These are phyloP conservation scores for Drosophila mercatorum DNA, from an alignment of 2,888 invertebrate genomes.

Conservation along the genomic window DNA sequence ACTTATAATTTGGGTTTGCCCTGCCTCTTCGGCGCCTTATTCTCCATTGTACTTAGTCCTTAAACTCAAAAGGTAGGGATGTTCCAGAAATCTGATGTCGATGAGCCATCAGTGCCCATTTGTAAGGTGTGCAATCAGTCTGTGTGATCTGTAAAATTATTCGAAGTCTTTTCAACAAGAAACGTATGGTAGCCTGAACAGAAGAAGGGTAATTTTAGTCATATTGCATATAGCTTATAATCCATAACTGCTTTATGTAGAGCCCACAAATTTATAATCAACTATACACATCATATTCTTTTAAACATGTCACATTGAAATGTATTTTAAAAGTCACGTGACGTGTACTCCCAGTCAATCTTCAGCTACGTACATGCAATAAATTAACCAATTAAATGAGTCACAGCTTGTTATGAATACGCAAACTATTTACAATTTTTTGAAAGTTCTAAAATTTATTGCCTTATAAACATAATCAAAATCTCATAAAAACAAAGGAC, in stretches of 20 bases:
- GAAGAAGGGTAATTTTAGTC: slow-evolving; percentile 19
- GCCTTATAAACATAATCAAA: slow-evolving; percentile 75
- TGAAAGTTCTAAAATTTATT: slow-evolving; percentile 66
- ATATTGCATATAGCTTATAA: slow-evolving; percentile 6
- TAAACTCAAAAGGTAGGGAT: background rate
- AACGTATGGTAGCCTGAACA: background rate
- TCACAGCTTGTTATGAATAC: slow-evolving; percentile 43
- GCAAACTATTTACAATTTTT: slow-evolving; percentile 40
- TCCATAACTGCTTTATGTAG: slow-evolving; percentile 46
- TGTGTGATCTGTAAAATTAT: slow-evolving; percentile 59
- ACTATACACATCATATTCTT: slow-evolving; percentile 26
- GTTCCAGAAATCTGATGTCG: slow-evolving; percentile 7
- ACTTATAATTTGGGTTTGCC: slow-evolving; percentile 49
- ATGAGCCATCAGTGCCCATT: slow-evolving; percentile 10
- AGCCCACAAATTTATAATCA: slow-evolving; percentile 20
- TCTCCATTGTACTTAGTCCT: slow-evolving; percentile 1
- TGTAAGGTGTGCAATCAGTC: slow-evolving; percentile 69
- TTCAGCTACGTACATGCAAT: slow-evolving; percentile 28
- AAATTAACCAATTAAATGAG: slow-evolving; percentile 60
- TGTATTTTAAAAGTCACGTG: background rate
- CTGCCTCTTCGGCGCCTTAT: background rate
- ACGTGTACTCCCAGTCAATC: background rate
- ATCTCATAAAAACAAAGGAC: slow-evolving; percentile 71
- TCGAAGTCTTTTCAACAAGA: slow-evolving; percentile 18
- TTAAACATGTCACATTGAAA: slow-evolving; percentile 33